A percentile compares a stretch with the other conserved stretches of the same genome.
Evolutionary conservation across 2,888 invertebrate genomes (phyloP).

Genomic region (Scaptomyza parva): DNA sequence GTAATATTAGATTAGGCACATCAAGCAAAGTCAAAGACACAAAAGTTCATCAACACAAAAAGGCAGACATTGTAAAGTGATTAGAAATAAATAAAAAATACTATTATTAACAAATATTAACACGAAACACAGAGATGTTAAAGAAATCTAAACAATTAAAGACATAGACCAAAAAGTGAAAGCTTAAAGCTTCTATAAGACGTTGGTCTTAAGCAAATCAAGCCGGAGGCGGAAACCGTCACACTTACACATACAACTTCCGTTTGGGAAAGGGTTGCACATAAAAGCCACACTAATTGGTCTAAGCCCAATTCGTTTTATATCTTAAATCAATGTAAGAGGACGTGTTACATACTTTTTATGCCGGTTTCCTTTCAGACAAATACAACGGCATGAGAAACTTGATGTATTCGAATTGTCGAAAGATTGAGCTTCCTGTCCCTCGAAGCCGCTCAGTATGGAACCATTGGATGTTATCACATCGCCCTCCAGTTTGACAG

Average conservation of each 20-base stretch:
- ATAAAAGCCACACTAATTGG: slow-evolving; percentile 35
- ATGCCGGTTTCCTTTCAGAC: slow-evolving; percentile 85
- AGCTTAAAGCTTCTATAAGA: background rate
- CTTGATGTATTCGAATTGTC: slow-evolving; percentile 84
- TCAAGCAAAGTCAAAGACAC: slow-evolving; percentile 9
- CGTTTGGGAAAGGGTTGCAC: background rate
- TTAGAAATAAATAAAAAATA: background rate
- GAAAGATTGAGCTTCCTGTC: slow-evolving; percentile 83
- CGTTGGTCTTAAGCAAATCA: background rate
- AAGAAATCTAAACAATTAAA: background rate
- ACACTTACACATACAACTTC: background rate
- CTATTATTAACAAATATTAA: background rate
- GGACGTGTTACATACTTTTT: slow-evolving; percentile 81
- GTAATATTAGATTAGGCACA: slow-evolving; percentile 26
- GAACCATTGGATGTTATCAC: slow-evolving; percentile 98
- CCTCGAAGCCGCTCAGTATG: slow-evolving; percentile 90
- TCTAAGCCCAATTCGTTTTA: slow-evolving; percentile 20
- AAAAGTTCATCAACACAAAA: slow-evolving; percentile 27
- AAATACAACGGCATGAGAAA: slow-evolving; percentile 85
- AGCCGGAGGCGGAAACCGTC: slow-evolving; percentile 22
- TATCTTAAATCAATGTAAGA: background rate
- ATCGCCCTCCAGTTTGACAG: slow-evolving; percentile 97
- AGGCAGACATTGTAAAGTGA: slow-evolving; percentile 12
- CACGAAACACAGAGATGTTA: background rate
- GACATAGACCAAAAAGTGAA: slow-evolving; percentile 7